Evolutionary conservation across 2,797 vertebrate genomes (phyloP), one percentile per base, ranked within the genome.

Genomic region (Eulemur coronatus): DNA sequence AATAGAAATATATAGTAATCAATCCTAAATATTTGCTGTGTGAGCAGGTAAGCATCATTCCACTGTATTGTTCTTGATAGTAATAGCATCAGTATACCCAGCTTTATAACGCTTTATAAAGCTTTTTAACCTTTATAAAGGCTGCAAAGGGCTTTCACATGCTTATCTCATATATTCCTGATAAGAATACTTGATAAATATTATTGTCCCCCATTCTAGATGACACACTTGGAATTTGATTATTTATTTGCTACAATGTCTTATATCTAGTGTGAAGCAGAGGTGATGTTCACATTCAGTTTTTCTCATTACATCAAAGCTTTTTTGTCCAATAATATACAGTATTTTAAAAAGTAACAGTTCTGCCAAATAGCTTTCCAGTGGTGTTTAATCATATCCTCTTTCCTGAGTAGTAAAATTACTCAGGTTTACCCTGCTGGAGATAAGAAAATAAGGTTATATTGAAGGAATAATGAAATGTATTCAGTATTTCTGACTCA

Each of bases 391-490:
- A 95, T 95, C 82, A 35, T 11, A 72, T 93, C 63, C 30, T 89
- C 50, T 94, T 96, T 94, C 84, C 86, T 84, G 75, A 96, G 59
- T 76, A 90, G 24, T 38, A 61, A 80, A 96, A 89, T 97, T 59
- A 84, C 15, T 91, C 57, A 43, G 33, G 26, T 84, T 84, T 84
- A 59, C 12, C 35, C 28, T 86, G 15, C 30, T 94, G 65, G 48
- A 92, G 80, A 81, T 96, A 93, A 94, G 70, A 80, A 84, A 85
- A 61, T 43, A 69, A 93, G 75, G 33, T 73, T 26, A 50, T 41
- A n/a, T 67, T 80, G 78, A 80, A 87, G 57, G 48, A 89, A 41
- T 69, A 91, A 84, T 91, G 79, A 84, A 89, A 81, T 4, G 0
- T 50, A 24, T 50, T 72, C 70, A 72, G 70, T 73, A 41, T 92